Percentiles rank a stretch among this genome's conserved stretches.
phyloP scores from a whole-genome alignment of 2,113 vertebrate genomes.

The Melanocharis versteri region DNA sequence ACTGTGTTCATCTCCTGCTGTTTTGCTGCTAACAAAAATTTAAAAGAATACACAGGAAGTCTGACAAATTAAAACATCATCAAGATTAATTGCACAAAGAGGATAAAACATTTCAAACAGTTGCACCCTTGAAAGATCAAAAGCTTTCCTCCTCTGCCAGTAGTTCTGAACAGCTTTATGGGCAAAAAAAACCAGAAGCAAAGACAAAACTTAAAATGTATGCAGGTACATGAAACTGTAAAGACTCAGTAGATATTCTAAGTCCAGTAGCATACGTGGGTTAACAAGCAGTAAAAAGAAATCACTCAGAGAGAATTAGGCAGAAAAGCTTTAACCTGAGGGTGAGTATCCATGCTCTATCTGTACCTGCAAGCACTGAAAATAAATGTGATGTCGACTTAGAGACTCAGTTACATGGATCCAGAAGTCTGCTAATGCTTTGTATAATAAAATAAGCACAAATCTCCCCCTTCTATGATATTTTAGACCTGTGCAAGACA shows the following conservation, averaged over 20 bases:
- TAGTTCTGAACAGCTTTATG: neutral
- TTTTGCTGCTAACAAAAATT: neutral
- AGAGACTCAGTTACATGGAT: neutral
- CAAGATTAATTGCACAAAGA: conserved; percentile 31
- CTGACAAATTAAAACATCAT: conserved; percentile 41
- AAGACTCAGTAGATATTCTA: neutral
- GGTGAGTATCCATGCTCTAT: neutral
- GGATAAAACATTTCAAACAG: conserved; percentile 4
- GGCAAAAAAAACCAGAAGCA: neutral
- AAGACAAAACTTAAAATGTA: neutral
- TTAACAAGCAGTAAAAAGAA: neutral
- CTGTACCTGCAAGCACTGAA: neutral
- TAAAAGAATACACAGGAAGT: neutral
- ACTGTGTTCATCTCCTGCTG: neutral
- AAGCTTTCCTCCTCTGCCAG: neutral
- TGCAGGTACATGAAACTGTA: neutral
- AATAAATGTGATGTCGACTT: neutral
- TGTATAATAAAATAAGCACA: neutral
- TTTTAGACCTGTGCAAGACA: neutral
- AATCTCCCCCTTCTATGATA: neutral
- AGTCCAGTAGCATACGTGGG: neutral
- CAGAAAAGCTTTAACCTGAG: neutral
- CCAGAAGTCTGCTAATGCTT: neutral
- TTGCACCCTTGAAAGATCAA: conserved; percentile 16
- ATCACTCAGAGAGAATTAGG: neutral